Percentiles rank a stretch among this genome's conserved stretches.
Evolutionary conservation across 1,140 invertebrate species (phyloP).

Genomic region (Zaprionus taronus): DNA sequence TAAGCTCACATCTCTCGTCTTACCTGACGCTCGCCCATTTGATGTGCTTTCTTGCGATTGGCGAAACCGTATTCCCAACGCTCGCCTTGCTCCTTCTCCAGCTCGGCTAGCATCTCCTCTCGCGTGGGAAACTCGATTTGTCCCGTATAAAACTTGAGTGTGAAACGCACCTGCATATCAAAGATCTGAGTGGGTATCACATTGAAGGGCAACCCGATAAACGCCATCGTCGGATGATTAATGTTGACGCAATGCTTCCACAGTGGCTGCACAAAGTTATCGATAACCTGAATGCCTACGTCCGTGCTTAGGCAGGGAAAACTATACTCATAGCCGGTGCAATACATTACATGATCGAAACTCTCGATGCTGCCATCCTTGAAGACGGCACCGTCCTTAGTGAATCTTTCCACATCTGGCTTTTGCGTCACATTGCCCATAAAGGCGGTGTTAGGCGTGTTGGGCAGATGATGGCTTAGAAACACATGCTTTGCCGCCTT

Average conservation of each 20-base stretch:
- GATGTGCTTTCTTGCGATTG: constrained; percentile 88
- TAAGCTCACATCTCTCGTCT: constrained; percentile 8
- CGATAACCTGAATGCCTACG: constrained; percentile 90
- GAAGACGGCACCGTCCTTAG: constrained; percentile 86
- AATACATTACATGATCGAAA: constrained; percentile 90
- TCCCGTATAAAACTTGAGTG: constrained; percentile 88
- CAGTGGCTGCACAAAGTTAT: constrained; percentile 92
- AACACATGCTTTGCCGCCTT: constrained; percentile 87
- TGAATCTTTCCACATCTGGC: constrained; percentile 87
- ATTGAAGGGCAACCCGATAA: constrained; percentile 92
- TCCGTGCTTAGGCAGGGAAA: constrained; percentile 91
- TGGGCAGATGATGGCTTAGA: constrained; percentile 88
- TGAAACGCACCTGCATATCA: constrained; percentile 92
- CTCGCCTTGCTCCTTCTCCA: constrained; percentile 87
- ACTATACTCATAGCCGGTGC: constrained; percentile 93
- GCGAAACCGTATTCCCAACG: constrained; percentile 86
- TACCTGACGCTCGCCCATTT: constrained; percentile 90
- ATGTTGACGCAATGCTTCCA: constrained; percentile 95
- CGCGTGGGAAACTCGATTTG: constrained; percentile 87
- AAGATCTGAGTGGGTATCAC: constrained; percentile 94
- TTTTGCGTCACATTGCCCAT: constrained; percentile 89
- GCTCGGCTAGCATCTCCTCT: constrained; percentile 89
- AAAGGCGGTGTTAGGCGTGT: constrained; percentile 87
- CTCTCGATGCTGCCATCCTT: constrained; percentile 87
- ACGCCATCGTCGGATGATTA: constrained; percentile 90